Percentiles rank a stretch among this genome's conserved stretches.
Conservation (phyloP, 2,113 vertebrate genomes). For the Pseudorhombus dupliciocellatus region DNA sequence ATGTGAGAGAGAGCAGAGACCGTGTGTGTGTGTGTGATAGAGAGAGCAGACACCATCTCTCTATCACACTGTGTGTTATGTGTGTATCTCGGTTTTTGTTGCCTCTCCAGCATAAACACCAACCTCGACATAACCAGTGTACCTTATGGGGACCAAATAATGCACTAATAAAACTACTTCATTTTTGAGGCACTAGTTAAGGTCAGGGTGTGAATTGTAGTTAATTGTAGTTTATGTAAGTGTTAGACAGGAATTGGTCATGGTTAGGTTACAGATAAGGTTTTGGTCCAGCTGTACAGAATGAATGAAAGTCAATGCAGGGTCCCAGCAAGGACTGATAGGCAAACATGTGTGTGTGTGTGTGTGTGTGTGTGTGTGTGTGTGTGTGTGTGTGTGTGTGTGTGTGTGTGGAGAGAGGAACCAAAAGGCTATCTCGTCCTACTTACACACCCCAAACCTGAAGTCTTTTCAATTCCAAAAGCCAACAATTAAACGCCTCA, state of each 20-base stretch:
- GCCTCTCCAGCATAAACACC: too few relatives aligned
- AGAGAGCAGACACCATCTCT: background rate
- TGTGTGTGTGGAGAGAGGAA: slow-evolving; percentile 42
- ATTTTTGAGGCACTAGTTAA: background rate
- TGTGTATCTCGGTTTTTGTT: background rate
- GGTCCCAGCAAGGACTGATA: background rate
- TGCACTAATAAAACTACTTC: background rate
- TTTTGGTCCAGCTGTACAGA: background rate
- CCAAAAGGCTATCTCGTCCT: slow-evolving; percentile 41
- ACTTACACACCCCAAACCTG: slow-evolving; percentile 29
- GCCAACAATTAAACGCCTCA: slow-evolving; percentile 12
- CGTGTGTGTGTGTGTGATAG: background rate
- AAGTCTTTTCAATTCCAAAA: slow-evolving; percentile 23
- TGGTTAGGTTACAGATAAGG: background rate
- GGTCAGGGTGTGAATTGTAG: background rate
- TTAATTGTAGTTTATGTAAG: background rate
- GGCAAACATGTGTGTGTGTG: slow-evolving; percentile 22
- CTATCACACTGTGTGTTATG: background rate
- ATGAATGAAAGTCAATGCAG: background rate
- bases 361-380: slow-evolving; percentile 24
- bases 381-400: slow-evolving; percentile 4
- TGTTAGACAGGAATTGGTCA: too few relatives aligned
- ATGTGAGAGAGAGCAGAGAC: too few relatives aligned
- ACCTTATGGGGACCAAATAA: background rate
- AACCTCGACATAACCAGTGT: background rate